Conservation (phyloP, 2,888 invertebrate genomes). For the Drosophila merina region DNA sequence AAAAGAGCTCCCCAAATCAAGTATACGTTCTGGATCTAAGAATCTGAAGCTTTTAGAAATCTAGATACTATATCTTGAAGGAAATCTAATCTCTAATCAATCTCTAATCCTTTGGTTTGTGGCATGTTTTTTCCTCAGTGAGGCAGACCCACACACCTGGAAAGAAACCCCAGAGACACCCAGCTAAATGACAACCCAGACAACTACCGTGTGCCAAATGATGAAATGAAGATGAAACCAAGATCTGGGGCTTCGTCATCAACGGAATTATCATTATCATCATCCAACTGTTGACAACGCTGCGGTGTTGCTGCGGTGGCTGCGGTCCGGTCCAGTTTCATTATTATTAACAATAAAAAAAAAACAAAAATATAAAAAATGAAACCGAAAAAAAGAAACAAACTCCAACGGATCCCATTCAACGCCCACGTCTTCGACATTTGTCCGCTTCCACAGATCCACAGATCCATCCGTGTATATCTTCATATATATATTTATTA, state of each 20-base stretch:
- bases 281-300: slow-evolving; percentile 64
- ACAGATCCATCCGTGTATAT: slow-evolving; percentile 38
- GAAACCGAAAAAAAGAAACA: slow-evolving; percentile 10
- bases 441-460: slow-evolving; percentile 41
- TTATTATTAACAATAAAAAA: slow-evolving; percentile 36
- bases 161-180: slow-evolving; percentile 20
- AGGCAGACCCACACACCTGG: slow-evolving; percentile 41
- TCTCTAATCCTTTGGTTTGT: not conserved
- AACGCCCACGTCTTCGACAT: slow-evolving; percentile 51
- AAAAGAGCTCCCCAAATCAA: slow-evolving; percentile 4
- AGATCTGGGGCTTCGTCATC: slow-evolving; percentile 23
- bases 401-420: slow-evolving; percentile 27
- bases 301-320: slow-evolving; percentile 41
- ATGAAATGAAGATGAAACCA: slow-evolving; percentile 27
- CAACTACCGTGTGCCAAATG: slow-evolving; percentile 62
- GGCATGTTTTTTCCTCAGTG: slow-evolving; percentile 5
- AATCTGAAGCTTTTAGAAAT: not conserved
- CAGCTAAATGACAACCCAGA: slow-evolving; percentile 59
- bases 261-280: slow-evolving; percentile 38
- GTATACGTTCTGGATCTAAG: not conserved
- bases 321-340: slow-evolving; percentile 73
- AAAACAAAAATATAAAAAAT: slow-evolving; percentile 10
- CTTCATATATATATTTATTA: slow-evolving; percentile 27
- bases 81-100: not conserved
- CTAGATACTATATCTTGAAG: not conserved